Evolutionary conservation across 2,797 vertebrate genomes (phyloP).

Genomic region (Pristis pectinata): DNA sequence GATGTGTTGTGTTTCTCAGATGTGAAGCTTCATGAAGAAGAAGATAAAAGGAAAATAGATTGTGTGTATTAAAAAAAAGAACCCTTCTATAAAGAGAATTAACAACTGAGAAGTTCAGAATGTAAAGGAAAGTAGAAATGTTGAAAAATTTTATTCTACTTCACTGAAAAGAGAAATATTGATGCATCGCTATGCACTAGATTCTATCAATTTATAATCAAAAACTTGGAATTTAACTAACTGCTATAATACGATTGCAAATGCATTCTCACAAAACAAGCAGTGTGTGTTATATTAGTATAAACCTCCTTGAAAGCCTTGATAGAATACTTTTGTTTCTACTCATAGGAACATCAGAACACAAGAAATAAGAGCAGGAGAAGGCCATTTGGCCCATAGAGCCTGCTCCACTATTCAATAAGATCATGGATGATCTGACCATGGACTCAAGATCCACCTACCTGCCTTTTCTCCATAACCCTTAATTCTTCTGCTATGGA

Average conservation of each 20-base stretch:
- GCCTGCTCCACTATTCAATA: no score
- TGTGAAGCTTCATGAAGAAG: constrained; percentile 18
- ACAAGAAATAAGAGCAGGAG: no score
- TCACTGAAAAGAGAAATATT: not conserved
- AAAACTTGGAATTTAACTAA: not conserved
- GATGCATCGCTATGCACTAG: no score
- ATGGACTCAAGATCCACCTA: no score
- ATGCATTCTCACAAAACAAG: not conserved
- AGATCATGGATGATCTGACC: no score
- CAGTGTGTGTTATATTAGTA: not conserved
- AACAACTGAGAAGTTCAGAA: not conserved
- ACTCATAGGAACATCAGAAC: no score
- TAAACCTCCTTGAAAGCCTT: not conserved
- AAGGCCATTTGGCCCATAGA: no score
- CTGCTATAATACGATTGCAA: not conserved
- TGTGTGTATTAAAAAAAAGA: not conserved
- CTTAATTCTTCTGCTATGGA: no score
- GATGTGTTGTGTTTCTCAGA: constrained; percentile 23
- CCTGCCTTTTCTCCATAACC: no score
- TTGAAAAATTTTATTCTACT: not conserved
- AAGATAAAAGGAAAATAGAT: not conserved
- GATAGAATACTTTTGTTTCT: not conserved
- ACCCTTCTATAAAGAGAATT: not conserved
- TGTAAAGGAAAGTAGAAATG: not conserved
- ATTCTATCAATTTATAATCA: not conserved